These are phyloP conservation scores for Drosophila cardini DNA, from an alignment of 1,140 invertebrate genomes.

Conservation along the genomic window DNA sequence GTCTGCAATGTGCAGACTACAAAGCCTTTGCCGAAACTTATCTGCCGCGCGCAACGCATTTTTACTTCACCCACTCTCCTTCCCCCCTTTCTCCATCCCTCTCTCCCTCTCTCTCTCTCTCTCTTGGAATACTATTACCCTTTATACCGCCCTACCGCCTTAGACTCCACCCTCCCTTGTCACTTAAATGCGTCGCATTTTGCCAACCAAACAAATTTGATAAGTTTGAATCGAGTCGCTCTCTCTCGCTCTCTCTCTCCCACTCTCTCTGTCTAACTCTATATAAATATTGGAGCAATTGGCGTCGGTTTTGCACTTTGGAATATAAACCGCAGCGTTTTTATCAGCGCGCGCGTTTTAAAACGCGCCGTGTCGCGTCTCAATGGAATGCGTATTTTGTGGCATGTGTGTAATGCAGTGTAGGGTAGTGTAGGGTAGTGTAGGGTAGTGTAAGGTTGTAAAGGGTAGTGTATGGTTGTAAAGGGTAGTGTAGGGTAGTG, in stretches of 20 bases:
- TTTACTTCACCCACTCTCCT: too few species aligned
- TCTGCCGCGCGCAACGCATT: conserved; percentile 60
- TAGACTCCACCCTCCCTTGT: not conserved
- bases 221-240: conserved; percentile 46
- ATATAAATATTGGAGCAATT: conserved; percentile 38
- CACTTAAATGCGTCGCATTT: conserved; percentile 62
- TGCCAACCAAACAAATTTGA: conserved; percentile 61
- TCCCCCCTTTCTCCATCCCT: not conserved
- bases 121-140: not conserved
- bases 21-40: conserved; percentile 77
- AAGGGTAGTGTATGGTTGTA: too few species aligned
- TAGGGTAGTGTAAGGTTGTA: too few species aligned
- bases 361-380: conserved; percentile 40
- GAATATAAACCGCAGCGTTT: conserved; percentile 74
- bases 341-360: conserved; percentile 64
- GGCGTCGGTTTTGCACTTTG: conserved; percentile 61
- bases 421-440: too few species aligned
- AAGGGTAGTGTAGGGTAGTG: too few species aligned
- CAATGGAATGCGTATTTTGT: conserved; percentile 79
- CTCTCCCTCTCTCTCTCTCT: not conserved
- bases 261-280: not conserved
- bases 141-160: not conserved
- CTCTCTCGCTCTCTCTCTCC: not conserved
- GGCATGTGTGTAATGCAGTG: not conserved
- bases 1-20: conserved; percentile 55